These are phyloP conservation scores for Phyllostomus hastatus DNA, from an alignment of 2,113 vertebrate genomes.

Conservation along the genomic window DNA sequence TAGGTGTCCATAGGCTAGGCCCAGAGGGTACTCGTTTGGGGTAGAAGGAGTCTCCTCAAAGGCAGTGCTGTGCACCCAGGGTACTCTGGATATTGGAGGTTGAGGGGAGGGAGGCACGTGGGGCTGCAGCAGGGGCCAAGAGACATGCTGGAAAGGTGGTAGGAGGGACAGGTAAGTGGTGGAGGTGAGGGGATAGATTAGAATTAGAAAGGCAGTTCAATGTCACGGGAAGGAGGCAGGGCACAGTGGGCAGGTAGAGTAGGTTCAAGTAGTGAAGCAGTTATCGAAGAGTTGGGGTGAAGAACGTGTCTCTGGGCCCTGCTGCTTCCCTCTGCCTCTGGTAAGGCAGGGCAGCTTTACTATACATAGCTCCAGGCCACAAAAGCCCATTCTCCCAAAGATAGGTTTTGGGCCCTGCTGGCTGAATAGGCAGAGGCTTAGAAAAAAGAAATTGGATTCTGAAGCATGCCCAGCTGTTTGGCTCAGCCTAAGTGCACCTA, in stretches of 20 bases:
- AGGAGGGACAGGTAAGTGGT: constrained; percentile 59
- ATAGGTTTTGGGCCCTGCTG: neutral
- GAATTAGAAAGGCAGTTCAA: neutral
- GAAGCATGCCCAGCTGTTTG: neutral
- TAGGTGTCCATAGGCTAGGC: neutral
- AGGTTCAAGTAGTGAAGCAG: neutral
- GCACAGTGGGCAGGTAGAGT: neutral
- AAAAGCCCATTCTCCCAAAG: neutral
- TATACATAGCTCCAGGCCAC: neutral
- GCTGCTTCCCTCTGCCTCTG: neutral
- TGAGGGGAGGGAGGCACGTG: neutral
- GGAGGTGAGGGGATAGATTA: constrained; percentile 31
- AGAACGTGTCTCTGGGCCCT: constrained; percentile 41
- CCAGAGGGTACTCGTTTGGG: neutral
- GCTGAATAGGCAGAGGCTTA: neutral
- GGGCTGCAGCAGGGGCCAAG: neutral
- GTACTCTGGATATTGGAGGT: neutral
- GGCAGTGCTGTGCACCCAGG: neutral
- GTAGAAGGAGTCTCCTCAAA: neutral
- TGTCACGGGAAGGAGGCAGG: neutral
- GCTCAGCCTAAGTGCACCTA: neutral
- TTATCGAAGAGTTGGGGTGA: neutral
- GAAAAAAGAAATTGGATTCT: neutral
- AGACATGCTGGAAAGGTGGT: constrained; percentile 43
- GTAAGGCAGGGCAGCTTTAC: neutral